Percentiles rank a stretch among this genome's conserved stretches.
Evolutionary conservation across 2,113 vertebrate genomes (phyloP).

Genomic region (Alectura lathami): DNA sequence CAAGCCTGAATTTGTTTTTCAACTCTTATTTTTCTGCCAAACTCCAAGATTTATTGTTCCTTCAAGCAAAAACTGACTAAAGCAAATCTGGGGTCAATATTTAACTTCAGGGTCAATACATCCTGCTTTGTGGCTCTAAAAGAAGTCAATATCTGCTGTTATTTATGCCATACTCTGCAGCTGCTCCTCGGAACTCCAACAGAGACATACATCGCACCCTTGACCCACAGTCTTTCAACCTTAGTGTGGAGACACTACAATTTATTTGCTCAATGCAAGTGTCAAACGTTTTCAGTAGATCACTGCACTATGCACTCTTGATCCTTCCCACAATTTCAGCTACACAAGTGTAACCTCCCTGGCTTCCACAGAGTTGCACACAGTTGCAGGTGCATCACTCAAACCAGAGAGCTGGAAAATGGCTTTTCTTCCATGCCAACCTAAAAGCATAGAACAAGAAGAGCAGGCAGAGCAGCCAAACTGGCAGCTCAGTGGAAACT

Average conservation of each 20-base stretch:
- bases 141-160: conserved; percentile 20
- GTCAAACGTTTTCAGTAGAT: conserved; percentile 8
- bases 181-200: conserved; percentile 54
- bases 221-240: conserved; percentile 20
- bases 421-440: not conserved
- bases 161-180: conserved; percentile 40
- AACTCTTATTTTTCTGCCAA: not conserved
- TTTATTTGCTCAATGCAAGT: conserved; percentile 33
- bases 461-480: not conserved
- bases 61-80: not conserved
- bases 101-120: conserved; percentile 18
- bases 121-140: conserved; percentile 19
- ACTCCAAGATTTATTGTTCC: not conserved
- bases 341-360: not conserved
- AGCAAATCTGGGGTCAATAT: conserved; percentile 34
- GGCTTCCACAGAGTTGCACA: not conserved
- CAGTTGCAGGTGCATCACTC: not conserved
- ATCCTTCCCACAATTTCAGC: not conserved
- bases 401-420: not conserved
- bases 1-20: not conserved
- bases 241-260: not conserved
- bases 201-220: conserved; percentile 33
- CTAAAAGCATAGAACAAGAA: not conserved
- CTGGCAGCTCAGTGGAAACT: not conserved
- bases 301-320: conserved; percentile 7